phyloP scores from a whole-genome alignment of 2,888 invertebrate species.

The Calliopum simillimum region DNA sequence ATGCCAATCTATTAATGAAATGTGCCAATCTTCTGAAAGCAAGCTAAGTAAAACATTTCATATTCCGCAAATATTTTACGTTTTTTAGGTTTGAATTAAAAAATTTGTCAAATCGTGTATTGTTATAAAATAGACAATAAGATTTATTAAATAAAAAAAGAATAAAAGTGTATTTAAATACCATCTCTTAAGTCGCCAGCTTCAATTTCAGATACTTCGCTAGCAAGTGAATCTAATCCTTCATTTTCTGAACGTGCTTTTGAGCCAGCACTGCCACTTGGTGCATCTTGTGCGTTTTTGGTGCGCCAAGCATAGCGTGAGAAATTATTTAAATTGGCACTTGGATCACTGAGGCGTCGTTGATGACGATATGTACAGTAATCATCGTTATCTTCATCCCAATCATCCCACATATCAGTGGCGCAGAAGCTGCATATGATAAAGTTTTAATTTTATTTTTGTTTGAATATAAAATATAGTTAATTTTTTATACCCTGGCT shows the following conservation, averaged over 20 bases:
- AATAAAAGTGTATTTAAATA: constrained; percentile 64
- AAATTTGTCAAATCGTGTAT: background rate
- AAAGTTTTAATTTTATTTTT: background rate
- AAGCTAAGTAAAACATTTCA: no score
- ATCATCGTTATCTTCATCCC: constrained; percentile 89
- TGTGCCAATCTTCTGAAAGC: no score
- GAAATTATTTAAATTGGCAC: constrained; percentile 88
- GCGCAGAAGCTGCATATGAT: constrained; percentile 72
- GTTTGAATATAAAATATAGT: constrained; percentile 1
- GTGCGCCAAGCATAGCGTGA: constrained; percentile 85
- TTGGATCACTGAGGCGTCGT: constrained; percentile 88
- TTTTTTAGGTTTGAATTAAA: no score
- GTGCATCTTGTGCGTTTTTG: constrained; percentile 69
- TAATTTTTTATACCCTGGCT: constrained; percentile 73
- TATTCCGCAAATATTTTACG: no score
- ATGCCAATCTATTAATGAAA: no score
- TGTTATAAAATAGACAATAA: constrained; percentile 2
- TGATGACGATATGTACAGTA: constrained; percentile 85
- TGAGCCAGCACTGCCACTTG: constrained; percentile 76
- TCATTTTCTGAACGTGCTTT: constrained; percentile 92
- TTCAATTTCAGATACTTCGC: constrained; percentile 90
- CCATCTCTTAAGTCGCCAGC: constrained; percentile 93
- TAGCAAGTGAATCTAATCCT: constrained; percentile 86
- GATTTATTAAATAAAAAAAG: background rate
- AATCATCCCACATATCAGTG: constrained; percentile 92